phyloP scores from a whole-genome alignment of 2,888 invertebrate species.

The Trichacis sp. region DNA sequence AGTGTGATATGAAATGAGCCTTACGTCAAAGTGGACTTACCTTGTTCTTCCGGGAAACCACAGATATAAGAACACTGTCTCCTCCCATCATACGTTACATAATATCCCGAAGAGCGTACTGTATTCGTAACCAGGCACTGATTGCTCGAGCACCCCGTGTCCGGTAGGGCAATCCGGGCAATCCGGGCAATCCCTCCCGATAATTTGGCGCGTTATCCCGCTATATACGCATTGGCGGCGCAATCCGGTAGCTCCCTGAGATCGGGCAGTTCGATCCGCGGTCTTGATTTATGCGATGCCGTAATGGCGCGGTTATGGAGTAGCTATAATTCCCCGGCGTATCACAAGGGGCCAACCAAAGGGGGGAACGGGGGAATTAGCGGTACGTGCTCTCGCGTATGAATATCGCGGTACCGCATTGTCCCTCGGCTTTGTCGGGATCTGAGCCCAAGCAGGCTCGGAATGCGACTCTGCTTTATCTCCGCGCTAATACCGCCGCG shows the following conservation, averaged over 20 bases:
- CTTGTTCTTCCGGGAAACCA: no score
- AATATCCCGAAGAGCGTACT: no score
- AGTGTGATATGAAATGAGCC: no score
- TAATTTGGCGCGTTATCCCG: constrained; percentile 20
- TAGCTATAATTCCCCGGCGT: constrained; percentile 29
- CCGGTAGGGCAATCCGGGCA: constrained; percentile 14
- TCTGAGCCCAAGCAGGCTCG: neutral
- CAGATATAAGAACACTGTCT: no score
- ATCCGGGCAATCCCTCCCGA: constrained; percentile 20
- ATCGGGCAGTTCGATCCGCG: constrained; percentile 30
- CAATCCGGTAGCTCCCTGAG: constrained; percentile 11
- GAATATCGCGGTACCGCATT: constrained; percentile 19
- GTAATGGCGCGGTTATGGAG: constrained; percentile 31
- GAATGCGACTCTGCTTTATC: constrained; percentile 33
- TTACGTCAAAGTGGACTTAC: no score
- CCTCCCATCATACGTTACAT: no score
- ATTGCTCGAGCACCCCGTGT: constrained; percentile 4
- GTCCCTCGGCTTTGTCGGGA: constrained; percentile 8
- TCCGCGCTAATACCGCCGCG: constrained; percentile 26
- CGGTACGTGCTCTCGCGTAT: constrained; percentile 13
- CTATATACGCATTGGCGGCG: constrained; percentile 12
- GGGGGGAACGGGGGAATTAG: constrained; percentile 29
- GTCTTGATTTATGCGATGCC: constrained; percentile 30
- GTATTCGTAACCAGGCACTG: no score
- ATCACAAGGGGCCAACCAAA: constrained; percentile 12